Percentiles rank a stretch among this genome's conserved stretches.
Conservation (phyloP, 1,140 invertebrate genomes). For the Pseudomyrmex pallidus region DNA sequence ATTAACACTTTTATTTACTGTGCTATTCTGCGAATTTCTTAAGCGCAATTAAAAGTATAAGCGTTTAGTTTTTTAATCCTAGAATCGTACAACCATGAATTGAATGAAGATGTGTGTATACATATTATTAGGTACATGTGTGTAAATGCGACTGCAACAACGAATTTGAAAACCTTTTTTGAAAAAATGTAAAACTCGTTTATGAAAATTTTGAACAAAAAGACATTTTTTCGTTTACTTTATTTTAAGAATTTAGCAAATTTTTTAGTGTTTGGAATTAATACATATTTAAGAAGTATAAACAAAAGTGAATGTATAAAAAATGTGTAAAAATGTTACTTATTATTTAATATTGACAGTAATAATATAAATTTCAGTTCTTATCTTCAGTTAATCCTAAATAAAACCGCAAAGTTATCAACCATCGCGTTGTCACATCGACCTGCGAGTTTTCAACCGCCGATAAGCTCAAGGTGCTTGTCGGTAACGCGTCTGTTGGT, state of each 20-base stretch:
- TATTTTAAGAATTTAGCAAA: neutral
- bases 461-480: conserved; percentile 25
- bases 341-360: neutral
- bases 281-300: neutral
- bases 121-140: too few relatives aligned
- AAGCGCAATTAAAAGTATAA: conserved; percentile 27
- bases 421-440: neutral
- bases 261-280: neutral
- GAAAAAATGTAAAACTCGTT: neutral
- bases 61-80: neutral
- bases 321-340: neutral
- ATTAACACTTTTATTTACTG: conserved; percentile 62
- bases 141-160: neutral
- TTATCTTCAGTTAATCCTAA: neutral
- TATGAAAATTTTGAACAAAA: neutral
- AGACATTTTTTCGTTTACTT: neutral
- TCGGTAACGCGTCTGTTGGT: conserved; percentile 24
- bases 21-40: conserved; percentile 1
- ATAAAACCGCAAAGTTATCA: conserved; percentile 17
- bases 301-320: neutral
- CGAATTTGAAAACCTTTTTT: neutral
- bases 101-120: neutral
- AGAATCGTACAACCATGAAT: neutral
- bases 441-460: conserved; percentile 12
- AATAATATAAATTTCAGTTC: too few relatives aligned